phyloP scores from a whole-genome alignment of 1,140 invertebrate species.

The Aphidius gifuensis region DNA sequence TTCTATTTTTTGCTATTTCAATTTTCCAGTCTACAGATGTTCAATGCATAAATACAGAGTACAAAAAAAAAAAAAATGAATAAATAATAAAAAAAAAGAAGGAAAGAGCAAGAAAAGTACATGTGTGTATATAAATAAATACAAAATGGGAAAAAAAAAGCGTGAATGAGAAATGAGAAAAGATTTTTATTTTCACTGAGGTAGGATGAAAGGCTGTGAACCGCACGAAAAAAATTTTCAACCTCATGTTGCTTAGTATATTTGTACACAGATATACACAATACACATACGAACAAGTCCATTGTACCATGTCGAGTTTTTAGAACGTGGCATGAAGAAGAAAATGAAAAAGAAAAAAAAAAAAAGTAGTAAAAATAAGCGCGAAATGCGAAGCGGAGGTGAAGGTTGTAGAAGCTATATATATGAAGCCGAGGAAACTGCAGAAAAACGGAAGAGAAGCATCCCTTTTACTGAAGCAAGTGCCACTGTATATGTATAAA shows the following conservation, averaged over 20 bases:
- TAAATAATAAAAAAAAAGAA: background rate
- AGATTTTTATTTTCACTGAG: conserved; percentile 7
- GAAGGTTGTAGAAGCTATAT: background rate
- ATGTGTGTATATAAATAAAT: conserved; percentile 1
- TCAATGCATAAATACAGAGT: too few relatives aligned
- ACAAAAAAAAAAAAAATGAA: too few relatives aligned
- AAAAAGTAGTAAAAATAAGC: background rate
- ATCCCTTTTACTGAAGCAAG: background rate
- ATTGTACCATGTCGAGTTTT: conserved; percentile 15
- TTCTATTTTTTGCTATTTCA: too few relatives aligned
- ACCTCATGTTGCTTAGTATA: too few relatives aligned
- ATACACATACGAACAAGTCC: conserved; percentile 17
- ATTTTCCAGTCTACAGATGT: too few relatives aligned
- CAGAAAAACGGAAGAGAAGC: conserved; percentile 1
- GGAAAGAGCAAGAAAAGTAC: conserved; percentile 2
- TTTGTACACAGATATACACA: background rate
- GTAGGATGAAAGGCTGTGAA: conserved; percentile 13
- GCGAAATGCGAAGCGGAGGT: background rate
- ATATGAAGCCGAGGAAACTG: background rate
- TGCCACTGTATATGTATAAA: background rate
- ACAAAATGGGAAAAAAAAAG: conserved; percentile 1
- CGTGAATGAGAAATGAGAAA: conserved; percentile 8
- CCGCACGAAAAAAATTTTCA: conserved; percentile 8
- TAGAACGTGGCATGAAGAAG: background rate
- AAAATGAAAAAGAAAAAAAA: background rate